Evolutionary conservation across 1,140 invertebrate genomes (phyloP).

Genomic region (Magallana angulata): DNA sequence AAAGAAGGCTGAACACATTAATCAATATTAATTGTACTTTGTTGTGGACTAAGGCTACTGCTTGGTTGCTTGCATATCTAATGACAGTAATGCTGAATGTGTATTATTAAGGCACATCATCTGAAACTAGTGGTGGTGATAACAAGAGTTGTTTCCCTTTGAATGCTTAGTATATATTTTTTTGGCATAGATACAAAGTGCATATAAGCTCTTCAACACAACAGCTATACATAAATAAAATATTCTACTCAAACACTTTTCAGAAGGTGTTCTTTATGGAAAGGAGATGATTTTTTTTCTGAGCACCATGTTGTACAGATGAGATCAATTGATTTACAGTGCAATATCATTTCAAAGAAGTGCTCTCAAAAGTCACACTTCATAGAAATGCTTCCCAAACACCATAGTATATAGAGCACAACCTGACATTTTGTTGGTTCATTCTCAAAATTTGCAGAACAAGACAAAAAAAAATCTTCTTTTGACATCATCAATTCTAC

Average conservation of each 20-base stretch:
- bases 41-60: not conserved
- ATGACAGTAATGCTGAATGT: not conserved
- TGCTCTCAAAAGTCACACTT: constrained; percentile 3
- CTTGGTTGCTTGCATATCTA: not conserved
- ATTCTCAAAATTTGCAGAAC: not conserved
- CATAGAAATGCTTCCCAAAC: not conserved
- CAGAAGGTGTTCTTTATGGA: not conserved
- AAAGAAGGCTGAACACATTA: constrained; percentile 5
- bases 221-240: too few species aligned
- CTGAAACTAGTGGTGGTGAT: not conserved
- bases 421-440: not conserved
- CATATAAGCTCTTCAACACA: not conserved
- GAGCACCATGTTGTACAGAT: not conserved
- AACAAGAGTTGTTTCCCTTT: constrained; percentile 22
- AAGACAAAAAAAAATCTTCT: not conserved
- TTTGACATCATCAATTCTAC: too few species aligned
- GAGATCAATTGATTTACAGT: constrained; percentile 20
- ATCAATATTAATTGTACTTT: not conserved
- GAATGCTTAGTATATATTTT: not conserved
- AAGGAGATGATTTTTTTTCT: constrained; percentile 20
- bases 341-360: not conserved
- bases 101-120: not conserved
- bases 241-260: too few species aligned
- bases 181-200: not conserved
- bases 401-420: constrained; percentile 18